Evolutionary conservation across 1,140 invertebrate species (phyloP).

Genomic region (Philotrypesis tridentata): DNA sequence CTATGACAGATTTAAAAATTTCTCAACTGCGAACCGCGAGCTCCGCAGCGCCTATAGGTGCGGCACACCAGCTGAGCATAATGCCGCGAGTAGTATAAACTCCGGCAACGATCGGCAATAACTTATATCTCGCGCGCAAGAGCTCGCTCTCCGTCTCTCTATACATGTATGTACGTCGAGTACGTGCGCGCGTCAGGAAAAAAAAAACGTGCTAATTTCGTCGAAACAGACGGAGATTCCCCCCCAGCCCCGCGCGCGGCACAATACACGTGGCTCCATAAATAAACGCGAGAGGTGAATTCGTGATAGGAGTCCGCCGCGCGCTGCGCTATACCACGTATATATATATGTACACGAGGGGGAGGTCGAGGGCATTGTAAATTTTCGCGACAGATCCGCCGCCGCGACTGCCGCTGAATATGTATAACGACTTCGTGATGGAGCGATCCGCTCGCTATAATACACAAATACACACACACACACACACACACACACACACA

Average conservation of each 20-base stretch:
- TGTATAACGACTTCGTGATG: neutral
- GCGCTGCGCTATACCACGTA: too few species aligned
- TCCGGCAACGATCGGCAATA: neutral
- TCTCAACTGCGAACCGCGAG: neutral
- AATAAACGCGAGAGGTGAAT: neutral
- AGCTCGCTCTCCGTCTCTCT: too few species aligned
- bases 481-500: too few species aligned
- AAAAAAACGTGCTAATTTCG: slow-evolving; percentile 3
- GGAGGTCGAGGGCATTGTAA: neutral
- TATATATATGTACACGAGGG: too few species aligned
- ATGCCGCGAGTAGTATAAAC: neutral
- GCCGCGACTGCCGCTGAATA: too few species aligned
- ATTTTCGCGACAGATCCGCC: neutral
- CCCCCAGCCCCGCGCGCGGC: too few species aligned
- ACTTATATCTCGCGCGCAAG: neutral
- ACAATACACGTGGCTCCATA: neutral
- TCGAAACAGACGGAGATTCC: neutral
- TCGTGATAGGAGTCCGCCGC: neutral
- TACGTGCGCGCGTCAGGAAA: too few species aligned
- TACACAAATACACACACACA: too few species aligned
- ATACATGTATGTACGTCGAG: too few species aligned
- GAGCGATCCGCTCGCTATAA: neutral
- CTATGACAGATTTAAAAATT: neutral
- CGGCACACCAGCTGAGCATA: neutral
- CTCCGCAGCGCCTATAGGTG: neutral